phyloP scores from a whole-genome alignment of 2,113 vertebrate genomes.

The Nanorana parkeri region DNA sequence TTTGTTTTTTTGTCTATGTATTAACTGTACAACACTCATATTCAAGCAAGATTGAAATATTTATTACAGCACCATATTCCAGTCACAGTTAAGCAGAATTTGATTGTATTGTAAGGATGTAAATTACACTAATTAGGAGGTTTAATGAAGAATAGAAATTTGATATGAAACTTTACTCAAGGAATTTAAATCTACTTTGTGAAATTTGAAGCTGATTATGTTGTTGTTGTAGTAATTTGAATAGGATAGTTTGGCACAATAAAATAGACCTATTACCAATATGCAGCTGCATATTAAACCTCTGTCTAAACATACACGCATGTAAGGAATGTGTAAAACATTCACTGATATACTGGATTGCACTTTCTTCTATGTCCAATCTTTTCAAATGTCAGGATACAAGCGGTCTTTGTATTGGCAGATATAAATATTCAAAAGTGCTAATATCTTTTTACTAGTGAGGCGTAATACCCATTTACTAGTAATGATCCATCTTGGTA shows the following conservation, averaged over 20 bases:
- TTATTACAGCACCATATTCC: neutral
- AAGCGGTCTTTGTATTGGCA: too few species aligned
- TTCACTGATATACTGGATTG: too few species aligned
- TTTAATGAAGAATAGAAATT: neutral
- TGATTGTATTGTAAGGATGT: neutral
- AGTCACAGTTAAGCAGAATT: neutral
- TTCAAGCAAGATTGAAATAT: neutral
- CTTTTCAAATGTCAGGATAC: too few species aligned
- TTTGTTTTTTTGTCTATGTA: neutral
- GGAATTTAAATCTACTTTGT: neutral
- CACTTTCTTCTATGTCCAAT: too few species aligned
- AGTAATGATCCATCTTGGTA: too few species aligned
- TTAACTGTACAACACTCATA: neutral
- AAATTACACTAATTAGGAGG: neutral
- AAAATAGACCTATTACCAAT: too few species aligned
- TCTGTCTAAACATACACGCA: too few species aligned
- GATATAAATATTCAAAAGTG: too few species aligned
- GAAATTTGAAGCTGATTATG: neutral
- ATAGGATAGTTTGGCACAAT: neutral
- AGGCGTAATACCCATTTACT: too few species aligned
- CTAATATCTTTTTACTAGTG: too few species aligned
- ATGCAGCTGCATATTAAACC: too few species aligned
- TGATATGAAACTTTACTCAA: neutral
- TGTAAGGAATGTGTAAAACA: too few species aligned
- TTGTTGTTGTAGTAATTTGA: neutral